Conservation (phyloP, 2,113 vertebrate species). For the Caranx ignobilis region DNA sequence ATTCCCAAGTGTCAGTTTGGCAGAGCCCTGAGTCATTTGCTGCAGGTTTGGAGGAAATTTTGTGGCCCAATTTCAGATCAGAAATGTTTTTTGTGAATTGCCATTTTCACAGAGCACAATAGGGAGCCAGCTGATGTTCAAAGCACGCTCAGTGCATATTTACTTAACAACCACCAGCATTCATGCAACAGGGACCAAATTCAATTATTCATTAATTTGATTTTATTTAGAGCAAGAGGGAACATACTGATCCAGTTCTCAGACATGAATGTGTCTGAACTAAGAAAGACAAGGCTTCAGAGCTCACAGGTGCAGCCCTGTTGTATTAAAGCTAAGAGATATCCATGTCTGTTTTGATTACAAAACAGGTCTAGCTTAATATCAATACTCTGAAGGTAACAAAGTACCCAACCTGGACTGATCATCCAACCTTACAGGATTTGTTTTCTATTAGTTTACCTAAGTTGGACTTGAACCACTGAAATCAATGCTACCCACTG, state of each 20-base stretch:
- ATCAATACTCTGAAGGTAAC: no score
- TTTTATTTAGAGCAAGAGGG: conserved; percentile 42
- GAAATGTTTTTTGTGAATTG: background rate
- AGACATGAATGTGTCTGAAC: conserved; percentile 15
- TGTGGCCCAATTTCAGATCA: background rate
- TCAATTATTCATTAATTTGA: conserved; percentile 47
- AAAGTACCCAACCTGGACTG: no score
- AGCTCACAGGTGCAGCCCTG: background rate
- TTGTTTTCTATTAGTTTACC: no score
- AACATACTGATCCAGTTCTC: conserved; percentile 39
- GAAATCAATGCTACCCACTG: background rate
- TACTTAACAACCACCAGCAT: conserved; percentile 19
- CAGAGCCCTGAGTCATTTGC: background rate
- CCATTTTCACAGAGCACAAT: conserved; percentile 6
- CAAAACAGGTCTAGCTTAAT: no score
- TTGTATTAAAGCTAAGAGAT: background rate
- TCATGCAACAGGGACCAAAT: conserved; percentile 34
- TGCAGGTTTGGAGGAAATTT: background rate
- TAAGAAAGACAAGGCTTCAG: background rate
- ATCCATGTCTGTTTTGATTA: no score
- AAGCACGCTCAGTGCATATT: background rate
- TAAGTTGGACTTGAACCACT: background rate
- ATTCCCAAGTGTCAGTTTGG: background rate
- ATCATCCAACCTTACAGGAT: no score
- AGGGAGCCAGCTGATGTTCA: conserved; percentile 9